A percentile compares a stretch with the other conserved stretches of the same genome.
These are phyloP conservation scores for Sturmia bella DNA, from an alignment of 2,888 invertebrate species.

Conservation along the genomic window DNA sequence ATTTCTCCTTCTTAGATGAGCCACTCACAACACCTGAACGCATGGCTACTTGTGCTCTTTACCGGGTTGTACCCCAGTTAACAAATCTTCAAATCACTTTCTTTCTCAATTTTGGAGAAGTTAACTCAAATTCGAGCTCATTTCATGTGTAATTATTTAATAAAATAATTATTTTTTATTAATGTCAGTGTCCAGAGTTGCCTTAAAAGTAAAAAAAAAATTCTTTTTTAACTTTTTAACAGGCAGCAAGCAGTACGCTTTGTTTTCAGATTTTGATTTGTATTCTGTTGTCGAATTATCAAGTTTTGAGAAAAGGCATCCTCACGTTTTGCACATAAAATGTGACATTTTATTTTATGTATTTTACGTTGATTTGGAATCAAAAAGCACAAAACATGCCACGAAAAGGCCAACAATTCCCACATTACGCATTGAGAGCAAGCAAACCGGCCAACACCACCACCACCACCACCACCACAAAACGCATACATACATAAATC, in stretches of 20 bases:
- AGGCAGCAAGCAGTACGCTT: slow-evolving; percentile 10
- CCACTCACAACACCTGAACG: too few species aligned
- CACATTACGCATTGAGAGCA: slow-evolving; percentile 54
- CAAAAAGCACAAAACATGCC: slow-evolving; percentile 13
- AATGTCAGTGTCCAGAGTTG: too few species aligned
- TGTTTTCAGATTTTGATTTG: neutral
- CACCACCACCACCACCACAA: neutral
- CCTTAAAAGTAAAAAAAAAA: slow-evolving; percentile 31
- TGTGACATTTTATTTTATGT: slow-evolving; percentile 75
- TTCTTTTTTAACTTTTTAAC: slow-evolving; percentile 15
- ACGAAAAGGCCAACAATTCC: slow-evolving; percentile 37
- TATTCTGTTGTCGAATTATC: slow-evolving; percentile 11
- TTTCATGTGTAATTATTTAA: too few species aligned
- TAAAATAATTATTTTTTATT: too few species aligned
- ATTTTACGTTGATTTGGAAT: slow-evolving; percentile 53
- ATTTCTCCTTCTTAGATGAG: too few species aligned
- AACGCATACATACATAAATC: neutral
- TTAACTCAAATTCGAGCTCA: too few species aligned
- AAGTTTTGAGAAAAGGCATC: slow-evolving; percentile 74
- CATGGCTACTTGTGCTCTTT: too few species aligned
- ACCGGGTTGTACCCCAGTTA: too few species aligned
- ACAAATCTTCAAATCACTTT: too few species aligned
- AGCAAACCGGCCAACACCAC: too few species aligned
- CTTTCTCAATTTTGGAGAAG: too few species aligned
- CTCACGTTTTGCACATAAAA: slow-evolving; percentile 80